phyloP scores from a whole-genome alignment of 2,113 vertebrate species.

The Ptilonorhynchus violaceus region DNA sequence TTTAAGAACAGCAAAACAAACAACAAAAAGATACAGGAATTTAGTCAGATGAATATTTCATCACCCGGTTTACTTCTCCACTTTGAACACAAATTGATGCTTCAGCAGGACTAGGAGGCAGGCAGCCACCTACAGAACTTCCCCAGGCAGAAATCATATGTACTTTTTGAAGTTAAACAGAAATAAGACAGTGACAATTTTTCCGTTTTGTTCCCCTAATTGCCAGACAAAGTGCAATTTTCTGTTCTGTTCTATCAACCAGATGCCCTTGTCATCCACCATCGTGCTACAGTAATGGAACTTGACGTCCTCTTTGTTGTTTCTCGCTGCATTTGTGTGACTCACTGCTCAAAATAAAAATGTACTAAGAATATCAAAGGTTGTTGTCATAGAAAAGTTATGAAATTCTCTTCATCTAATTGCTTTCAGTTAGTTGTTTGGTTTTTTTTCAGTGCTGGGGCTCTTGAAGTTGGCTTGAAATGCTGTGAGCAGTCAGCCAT shows the following conservation, averaged over 20 bases:
- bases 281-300: conserved; percentile 26
- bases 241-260: conserved; percentile 44
- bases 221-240: conserved; percentile 62
- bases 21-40: neutral
- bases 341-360: conserved; percentile 54
- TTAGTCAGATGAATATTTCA: conserved; percentile 12
- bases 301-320: conserved; percentile 33
- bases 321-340: conserved; percentile 22
- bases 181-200: conserved; percentile 19
- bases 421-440: neutral
- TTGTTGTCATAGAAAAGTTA: conserved; percentile 24
- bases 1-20: neutral
- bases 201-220: conserved; percentile 28
- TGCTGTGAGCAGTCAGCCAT: neutral
- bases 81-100: neutral
- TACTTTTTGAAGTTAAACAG: conserved; percentile 27
- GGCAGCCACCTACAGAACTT: conserved; percentile 30
- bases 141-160: conserved; percentile 12
- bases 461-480: neutral
- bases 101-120: neutral
- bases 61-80: neutral
- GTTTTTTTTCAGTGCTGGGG: neutral
- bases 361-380: conserved; percentile 12
- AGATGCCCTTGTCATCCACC: conserved; percentile 52
- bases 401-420: conserved; percentile 16